These are phyloP conservation scores for Tribolium madens DNA, from an alignment of 1,140 invertebrate species.

Conservation along the genomic window DNA sequence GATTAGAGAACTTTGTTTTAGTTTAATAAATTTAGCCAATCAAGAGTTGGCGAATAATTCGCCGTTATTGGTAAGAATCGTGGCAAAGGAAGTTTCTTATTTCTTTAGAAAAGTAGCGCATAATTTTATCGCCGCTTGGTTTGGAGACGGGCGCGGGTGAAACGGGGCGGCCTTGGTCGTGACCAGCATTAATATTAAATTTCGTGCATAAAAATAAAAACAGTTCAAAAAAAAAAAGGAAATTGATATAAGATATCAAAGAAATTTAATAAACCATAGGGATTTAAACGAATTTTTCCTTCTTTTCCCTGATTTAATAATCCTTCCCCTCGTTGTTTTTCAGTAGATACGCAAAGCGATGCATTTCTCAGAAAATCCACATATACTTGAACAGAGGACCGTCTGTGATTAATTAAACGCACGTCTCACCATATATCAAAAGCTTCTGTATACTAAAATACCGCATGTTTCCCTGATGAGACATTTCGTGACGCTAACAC, in stretches of 20 bases:
- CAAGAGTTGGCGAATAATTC: background rate
- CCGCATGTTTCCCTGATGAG: slow-evolving; percentile 43
- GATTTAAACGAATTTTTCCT: slow-evolving; percentile 27
- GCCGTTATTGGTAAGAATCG: background rate
- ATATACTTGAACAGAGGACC: background rate
- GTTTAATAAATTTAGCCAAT: slow-evolving; percentile 30
- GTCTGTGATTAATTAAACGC: slow-evolving; percentile 42
- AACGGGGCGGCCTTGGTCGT: too few species aligned
- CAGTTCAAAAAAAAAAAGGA: slow-evolving; percentile 28
- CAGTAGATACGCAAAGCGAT: background rate
- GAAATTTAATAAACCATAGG: slow-evolving; percentile 24
- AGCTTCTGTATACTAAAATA: slow-evolving; percentile 43
- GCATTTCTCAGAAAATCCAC: slow-evolving; percentile 1
- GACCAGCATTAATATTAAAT: slow-evolving; percentile 45
- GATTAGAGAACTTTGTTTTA: slow-evolving; percentile 25
- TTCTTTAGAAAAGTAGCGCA: slow-evolving; percentile 39
- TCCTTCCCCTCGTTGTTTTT: background rate
- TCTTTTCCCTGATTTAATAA: slow-evolving; percentile 7
- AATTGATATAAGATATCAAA: slow-evolving; percentile 40
- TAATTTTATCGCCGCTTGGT: slow-evolving; percentile 35
- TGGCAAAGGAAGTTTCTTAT: slow-evolving; percentile 28
- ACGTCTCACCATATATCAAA: slow-evolving; percentile 40
- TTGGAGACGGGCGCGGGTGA: slow-evolving; percentile 37
- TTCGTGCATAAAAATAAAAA: slow-evolving; percentile 42
- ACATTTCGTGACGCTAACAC: slow-evolving; percentile 43